Conservation (phyloP, 2,113 vertebrate genomes). For the Mormoops blainvillei region DNA sequence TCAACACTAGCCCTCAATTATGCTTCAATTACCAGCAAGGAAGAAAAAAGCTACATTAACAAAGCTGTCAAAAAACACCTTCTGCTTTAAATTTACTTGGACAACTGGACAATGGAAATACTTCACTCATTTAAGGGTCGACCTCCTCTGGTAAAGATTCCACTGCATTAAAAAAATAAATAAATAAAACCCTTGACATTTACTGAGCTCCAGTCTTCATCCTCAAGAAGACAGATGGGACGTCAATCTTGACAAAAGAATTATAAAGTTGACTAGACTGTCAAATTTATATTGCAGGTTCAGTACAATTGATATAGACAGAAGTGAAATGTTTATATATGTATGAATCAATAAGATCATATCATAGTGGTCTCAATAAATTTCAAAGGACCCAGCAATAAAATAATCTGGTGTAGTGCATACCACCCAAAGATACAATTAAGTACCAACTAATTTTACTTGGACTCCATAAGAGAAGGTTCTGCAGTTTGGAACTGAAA, state of each 20-base stretch:
- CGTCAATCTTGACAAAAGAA: not conserved
- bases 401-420: not conserved
- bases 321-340: not conserved
- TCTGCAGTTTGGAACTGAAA: not conserved
- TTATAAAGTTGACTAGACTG: not conserved
- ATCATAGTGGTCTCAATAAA: not conserved
- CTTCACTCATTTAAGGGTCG: conserved; percentile 60
- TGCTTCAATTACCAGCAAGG: conserved; percentile 75
- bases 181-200: not conserved
- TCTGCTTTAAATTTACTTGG: conserved; percentile 78
- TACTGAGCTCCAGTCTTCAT: conserved; percentile 2
- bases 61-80: conserved; percentile 78
- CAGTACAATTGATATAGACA: not conserved
- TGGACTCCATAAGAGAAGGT: not conserved
- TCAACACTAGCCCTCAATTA: conserved; percentile 80
- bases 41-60: conserved; percentile 62
- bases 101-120: conserved; percentile 73
- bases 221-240: not conserved
- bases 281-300: not conserved
- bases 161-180: conserved; percentile 1
- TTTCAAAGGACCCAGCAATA: not conserved
- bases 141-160: conserved; percentile 64
- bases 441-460: not conserved
- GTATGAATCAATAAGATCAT: not conserved
- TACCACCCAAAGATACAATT: not conserved